Evolutionary conservation across 2,888 invertebrate species (phyloP).

Genomic region (Buathra laborator): DNA sequence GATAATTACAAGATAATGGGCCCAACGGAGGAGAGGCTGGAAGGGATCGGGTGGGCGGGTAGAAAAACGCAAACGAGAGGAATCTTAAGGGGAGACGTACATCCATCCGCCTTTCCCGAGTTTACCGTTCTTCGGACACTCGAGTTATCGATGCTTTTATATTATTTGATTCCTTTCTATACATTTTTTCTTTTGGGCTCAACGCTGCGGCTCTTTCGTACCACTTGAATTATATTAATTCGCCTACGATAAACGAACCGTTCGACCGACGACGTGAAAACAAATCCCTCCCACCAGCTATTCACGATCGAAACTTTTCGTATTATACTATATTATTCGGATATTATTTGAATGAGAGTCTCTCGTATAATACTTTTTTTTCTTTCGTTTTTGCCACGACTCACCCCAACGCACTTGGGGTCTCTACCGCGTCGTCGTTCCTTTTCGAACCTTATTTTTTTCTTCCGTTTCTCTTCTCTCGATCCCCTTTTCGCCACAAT

Average conservation of each 20-base stretch:
- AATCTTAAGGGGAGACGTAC: background rate
- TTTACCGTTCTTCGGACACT: constrained; percentile 2
- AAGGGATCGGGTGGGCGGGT: background rate
- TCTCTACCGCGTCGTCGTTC: background rate
- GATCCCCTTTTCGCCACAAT: constrained; percentile 33
- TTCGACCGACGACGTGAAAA: constrained; percentile 12
- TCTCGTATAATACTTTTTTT: background rate
- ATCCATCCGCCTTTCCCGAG: background rate
- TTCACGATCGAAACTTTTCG: background rate
- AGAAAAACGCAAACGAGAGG: constrained; percentile 3
- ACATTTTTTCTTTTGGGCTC: background rate
- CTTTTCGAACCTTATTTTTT: background rate
- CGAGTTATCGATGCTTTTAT: constrained; percentile 20
- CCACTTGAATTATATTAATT: constrained; percentile 32
- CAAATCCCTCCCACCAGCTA: background rate
- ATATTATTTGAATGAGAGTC: constrained; percentile 6
- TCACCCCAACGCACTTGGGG: constrained; percentile 5
- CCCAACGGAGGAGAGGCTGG: no score
- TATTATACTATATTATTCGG: constrained; percentile 6
- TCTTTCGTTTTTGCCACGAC: background rate
- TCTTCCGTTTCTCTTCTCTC: background rate
- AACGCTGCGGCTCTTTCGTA: background rate
- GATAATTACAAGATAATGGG: constrained; percentile 57
- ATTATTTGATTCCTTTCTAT: constrained; percentile 6
- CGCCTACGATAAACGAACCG: background rate